phyloP scores from a whole-genome alignment of 2,113 vertebrate species.

The Sylvia atricapilla region DNA sequence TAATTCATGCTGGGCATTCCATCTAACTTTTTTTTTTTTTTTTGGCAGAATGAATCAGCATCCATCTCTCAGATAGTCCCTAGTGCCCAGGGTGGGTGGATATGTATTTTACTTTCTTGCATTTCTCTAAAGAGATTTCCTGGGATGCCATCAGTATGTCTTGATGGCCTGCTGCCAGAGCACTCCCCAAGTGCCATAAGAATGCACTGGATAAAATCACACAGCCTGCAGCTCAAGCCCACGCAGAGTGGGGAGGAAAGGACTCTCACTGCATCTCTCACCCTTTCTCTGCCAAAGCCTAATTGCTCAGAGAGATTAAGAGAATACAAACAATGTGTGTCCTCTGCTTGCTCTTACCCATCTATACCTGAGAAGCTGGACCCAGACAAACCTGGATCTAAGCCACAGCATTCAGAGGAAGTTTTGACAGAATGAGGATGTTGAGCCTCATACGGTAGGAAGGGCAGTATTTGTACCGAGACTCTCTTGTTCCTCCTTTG shows the following conservation, averaged over 20 bases:
- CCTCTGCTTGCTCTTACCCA: neutral
- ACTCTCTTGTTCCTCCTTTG: neutral
- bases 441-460: neutral
- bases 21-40: neutral
- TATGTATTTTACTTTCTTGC: neutral
- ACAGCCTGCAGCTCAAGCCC: neutral
- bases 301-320: conserved; percentile 10
- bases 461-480: neutral
- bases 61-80: neutral
- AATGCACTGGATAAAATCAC: neutral
- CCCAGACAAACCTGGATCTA: neutral
- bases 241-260: neutral
- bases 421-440: conserved; percentile 5
- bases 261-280: neutral
- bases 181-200: neutral
- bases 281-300: neutral
- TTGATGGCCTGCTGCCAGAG: neutral
- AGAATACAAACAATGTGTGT: neutral
- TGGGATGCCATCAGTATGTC: neutral
- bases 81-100: neutral
- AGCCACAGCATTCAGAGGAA: neutral
- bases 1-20: neutral
- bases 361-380: neutral
- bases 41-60: neutral
- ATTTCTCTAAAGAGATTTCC: neutral